phyloP scores from a whole-genome alignment of 2,797 vertebrate species.

The Synaphobranchus kaupii region DNA sequence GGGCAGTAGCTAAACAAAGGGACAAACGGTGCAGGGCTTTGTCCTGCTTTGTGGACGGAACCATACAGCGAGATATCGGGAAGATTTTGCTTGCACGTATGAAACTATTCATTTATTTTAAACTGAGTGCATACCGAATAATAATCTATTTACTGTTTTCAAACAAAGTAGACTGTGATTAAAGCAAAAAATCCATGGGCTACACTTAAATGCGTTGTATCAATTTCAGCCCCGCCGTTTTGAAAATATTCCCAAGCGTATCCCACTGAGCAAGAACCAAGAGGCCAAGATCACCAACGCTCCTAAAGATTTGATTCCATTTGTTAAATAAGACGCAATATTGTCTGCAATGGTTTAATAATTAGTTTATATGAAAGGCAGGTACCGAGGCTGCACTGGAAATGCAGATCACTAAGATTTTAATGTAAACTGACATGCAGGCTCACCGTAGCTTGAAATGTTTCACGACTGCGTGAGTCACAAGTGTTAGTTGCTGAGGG shows the following conservation, averaged over 20 bases:
- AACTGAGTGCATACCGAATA: neutral
- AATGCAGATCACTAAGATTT: neutral
- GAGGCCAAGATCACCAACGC: neutral
- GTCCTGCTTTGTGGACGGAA: neutral
- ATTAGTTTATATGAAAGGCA: neutral
- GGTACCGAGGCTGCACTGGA: neutral
- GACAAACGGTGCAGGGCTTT: neutral
- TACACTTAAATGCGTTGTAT: neutral
- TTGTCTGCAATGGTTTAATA: neutral
- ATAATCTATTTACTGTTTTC: neutral
- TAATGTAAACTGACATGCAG: neutral
- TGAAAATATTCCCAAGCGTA: neutral
- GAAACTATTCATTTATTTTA: neutral
- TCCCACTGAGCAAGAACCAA: neutral
- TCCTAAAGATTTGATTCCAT: neutral
- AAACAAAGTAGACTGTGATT: neutral
- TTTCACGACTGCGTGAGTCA: neutral
- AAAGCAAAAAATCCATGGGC: neutral
- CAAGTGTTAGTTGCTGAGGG: neutral
- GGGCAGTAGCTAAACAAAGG: neutral
- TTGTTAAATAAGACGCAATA: neutral
- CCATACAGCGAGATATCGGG: neutral
- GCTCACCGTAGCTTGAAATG: neutral
- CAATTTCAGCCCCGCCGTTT: neutral
- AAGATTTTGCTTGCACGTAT: neutral